These are phyloP conservation scores for Pygoscelis antarcticus DNA, from an alignment of 2,113 vertebrate species.

Conservation along the genomic window DNA sequence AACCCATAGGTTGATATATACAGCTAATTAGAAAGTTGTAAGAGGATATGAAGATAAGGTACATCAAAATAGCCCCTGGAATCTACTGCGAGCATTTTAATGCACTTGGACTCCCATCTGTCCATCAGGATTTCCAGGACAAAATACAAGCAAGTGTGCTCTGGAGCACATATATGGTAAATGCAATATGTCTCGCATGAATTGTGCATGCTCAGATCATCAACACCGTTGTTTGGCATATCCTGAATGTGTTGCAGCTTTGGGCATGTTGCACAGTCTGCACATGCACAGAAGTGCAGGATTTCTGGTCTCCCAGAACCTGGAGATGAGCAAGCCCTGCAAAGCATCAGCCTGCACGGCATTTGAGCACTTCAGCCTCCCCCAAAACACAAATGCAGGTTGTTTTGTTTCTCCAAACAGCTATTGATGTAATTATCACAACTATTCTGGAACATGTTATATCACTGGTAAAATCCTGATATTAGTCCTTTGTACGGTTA, in stretches of 20 bases:
- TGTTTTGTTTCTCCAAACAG: not conserved
- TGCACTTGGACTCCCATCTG: not conserved
- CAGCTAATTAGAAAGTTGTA: not conserved
- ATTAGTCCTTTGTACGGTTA: not conserved
- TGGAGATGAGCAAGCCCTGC: not conserved
- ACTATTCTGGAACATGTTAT: not conserved
- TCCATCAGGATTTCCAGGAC: not conserved
- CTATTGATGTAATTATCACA: not conserved
- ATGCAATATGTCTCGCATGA: not conserved
- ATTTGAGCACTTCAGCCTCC: not conserved
- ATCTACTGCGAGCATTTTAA: not conserved
- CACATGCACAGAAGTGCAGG: accelerated
- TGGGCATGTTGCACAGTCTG: not conserved
- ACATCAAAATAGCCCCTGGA: not conserved
- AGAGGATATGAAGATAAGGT: not conserved
- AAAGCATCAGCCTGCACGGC: not conserved
- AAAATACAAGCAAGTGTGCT: not conserved
- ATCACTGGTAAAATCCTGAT: not conserved
- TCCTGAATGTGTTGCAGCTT: not conserved
- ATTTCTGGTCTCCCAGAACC: not conserved
- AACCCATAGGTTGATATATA: not conserved
- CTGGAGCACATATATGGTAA: not conserved
- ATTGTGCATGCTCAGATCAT: not conserved
- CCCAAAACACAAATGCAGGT: not conserved
- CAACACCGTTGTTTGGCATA: accelerated